Base-by-base conservation (phyloP, 2,888 invertebrate genomes). In the Pimpla rufipes region DNA sequence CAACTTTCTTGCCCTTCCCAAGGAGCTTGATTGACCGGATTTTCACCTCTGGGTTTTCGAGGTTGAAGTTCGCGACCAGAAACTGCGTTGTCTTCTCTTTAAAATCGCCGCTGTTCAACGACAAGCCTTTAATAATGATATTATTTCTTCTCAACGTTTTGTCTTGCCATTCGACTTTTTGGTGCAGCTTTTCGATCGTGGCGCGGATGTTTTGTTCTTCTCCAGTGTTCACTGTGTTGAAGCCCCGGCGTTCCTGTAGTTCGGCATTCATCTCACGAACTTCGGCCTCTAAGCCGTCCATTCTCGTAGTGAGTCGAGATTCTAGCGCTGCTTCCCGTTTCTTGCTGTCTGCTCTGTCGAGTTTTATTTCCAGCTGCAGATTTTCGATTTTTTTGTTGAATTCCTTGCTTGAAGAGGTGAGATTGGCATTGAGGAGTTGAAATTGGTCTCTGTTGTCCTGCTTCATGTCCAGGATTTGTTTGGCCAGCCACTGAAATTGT, bases 81-180 rank as follows among this genome's bases (percentile, higher is more conserved):
- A 70, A 70, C 8, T 70, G 70, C 0, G 8, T 70, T 11, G 23
- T 29, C n/a, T 4, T 21, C 6, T 70, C 70, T 18, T 52, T 52
- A n/a, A 8, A 47, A 13, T 66, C 29, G 10, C 2, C 4, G 21
- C 8, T 4, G 37, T 66, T 13, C 2, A 42, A 8, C 66, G 6
- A 11, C 10, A 66, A 18, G 10, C 66, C 66, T 66, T 66, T 66
- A 66, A 66, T 66, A 66, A 66, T 66, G 21, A 66, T 66, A 13
- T 66, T 66, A 8, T 66, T 66, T 18, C 13, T 66, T 13, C n/a
- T 66, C 6, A 37, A 29, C 11, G 47, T 10, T 11, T 66, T 66
- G 7, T 66, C 66, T 37, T 66, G 66, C 8, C 6, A 11, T 66
- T 70, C 50, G 16, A 70, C 23, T 50, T 70, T 50, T 47, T 50